Conservation (phyloP, 2,797 vertebrate genomes). For the Gambelia wislizenii region DNA sequence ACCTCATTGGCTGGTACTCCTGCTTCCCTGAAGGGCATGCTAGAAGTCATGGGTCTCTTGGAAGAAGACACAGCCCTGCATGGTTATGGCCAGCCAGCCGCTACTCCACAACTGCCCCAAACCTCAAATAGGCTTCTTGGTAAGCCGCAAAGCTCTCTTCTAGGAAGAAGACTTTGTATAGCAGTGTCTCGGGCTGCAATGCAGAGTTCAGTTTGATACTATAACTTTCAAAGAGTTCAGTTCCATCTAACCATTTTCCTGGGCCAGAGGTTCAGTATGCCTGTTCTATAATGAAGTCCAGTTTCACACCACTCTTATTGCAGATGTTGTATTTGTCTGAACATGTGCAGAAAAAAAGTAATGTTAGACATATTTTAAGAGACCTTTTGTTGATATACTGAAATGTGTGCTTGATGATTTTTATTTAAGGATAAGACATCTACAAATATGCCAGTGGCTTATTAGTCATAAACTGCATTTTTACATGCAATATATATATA, state of each 20-base stretch:
- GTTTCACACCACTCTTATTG: neutral
- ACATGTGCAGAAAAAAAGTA: too few relatives aligned
- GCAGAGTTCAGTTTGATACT: neutral
- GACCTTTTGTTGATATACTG: constrained; percentile 20
- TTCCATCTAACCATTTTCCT: too few relatives aligned
- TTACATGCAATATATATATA: neutral
- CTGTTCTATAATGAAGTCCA: neutral
- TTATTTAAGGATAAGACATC: constrained; percentile 2
- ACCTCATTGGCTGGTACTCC: too few relatives aligned
- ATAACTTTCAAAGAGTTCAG: too few relatives aligned
- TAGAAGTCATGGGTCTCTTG: too few relatives aligned
- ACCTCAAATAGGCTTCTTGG: too few relatives aligned
- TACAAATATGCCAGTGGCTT: constrained; percentile 25
- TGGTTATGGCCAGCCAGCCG: too few relatives aligned
- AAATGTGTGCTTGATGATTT: constrained; percentile 3
- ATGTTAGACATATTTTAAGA: constrained; percentile 2
- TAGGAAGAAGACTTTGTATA: neutral
- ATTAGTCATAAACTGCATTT: constrained; percentile 11
- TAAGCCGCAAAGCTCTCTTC: too few relatives aligned
- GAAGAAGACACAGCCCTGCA: too few relatives aligned
- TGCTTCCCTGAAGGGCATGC: too few relatives aligned
- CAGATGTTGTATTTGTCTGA: neutral
- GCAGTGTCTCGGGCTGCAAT: neutral
- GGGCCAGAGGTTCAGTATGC: too few relatives aligned
- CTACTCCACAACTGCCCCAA: too few relatives aligned